Base-by-base conservation (phyloP, 2,797 vertebrate species). In the Numenius phaeopus region DNA sequence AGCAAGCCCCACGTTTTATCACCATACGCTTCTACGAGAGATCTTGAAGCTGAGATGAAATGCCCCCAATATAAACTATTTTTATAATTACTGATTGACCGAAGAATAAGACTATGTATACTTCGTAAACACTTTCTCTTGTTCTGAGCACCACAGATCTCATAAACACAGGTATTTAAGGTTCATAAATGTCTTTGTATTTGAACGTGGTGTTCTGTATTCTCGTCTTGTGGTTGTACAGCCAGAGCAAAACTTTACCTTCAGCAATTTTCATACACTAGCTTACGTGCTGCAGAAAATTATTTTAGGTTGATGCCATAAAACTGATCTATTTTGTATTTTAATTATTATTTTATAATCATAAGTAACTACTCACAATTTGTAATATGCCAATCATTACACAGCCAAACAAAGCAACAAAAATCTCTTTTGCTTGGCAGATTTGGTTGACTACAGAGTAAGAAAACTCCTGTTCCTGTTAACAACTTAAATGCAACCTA, bases 191-290 rank as follows among this genome's bases (percentile, higher is more conserved):
- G 6, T 18, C 40, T 89, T 77, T 76, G 17, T 52, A 44, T 83
- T 75, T 86, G 65, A 85, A 64, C 9, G 3, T n/a, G 26, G 34
- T 58, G 30, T 52, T 96, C 75, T 83, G 72, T 92, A 91, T 83
- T 94, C 89, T 49, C 44, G 69, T 79, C 70, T 69, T 69, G 77
- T 69, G 30, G 32, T 75, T 69, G 69, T 82, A 69, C 20, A 76
- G 46, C 77, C 32, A 7, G 40, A 92, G 46, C 1, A 3, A 87
- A 89, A 50, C 59, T 32, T 39, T 57, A 40, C 34, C 61, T 90
- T 95, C 89, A 90, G 87, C 91, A 96, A 47, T 85, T 95, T 94
- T 90, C 57, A 12, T 66, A 8, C 27, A 19, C 10, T 26, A 65
- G 65, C 65, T 89, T 76, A n/a, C 42, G 37, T 81, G 52, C 80